Percentiles rank a stretch among this genome's conserved stretches.
Conservation (phyloP, 2,888 invertebrate species). For the Drosophila ezoana region DNA sequence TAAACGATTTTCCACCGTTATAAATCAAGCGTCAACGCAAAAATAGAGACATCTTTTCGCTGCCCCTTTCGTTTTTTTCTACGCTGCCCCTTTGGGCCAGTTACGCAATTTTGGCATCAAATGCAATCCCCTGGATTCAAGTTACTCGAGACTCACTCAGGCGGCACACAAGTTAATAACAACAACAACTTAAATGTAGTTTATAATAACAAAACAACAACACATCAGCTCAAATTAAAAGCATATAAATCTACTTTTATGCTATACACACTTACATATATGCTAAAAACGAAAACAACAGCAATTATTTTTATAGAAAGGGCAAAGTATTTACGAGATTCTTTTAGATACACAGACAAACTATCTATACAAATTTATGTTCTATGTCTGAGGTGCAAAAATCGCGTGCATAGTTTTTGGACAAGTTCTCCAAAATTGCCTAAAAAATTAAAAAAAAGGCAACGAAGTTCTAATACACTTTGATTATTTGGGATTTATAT, state of each 20-base stretch:
- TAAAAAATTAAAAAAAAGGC: not conserved
- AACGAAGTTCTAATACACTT: slow-evolving; percentile 25
- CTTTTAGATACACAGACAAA: slow-evolving; percentile 19
- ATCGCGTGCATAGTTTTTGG: slow-evolving; percentile 17
- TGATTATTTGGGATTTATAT: not conserved
- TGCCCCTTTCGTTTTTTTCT: slow-evolving; percentile 5
- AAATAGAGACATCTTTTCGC: slow-evolving; percentile 58
- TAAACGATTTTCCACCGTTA: slow-evolving; percentile 74
- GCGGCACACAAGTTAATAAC: slow-evolving; percentile 55
- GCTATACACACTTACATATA: slow-evolving; percentile 4
- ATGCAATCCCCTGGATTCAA: slow-evolving; percentile 47
- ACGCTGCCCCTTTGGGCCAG: slow-evolving; percentile 3
- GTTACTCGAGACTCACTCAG: slow-evolving; percentile 45
- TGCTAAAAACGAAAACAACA: slow-evolving; percentile 19
- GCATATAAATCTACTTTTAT: slow-evolving; percentile 44
- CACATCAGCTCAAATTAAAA: slow-evolving; percentile 47
- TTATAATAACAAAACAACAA: slow-evolving; percentile 16
- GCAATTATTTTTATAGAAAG: slow-evolving; percentile 13
- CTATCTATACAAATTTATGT: slow-evolving; percentile 26
- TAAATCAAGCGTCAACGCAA: slow-evolving; percentile 74
- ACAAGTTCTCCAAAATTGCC: slow-evolving; percentile 15
- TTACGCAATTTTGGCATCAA: slow-evolving; percentile 62
- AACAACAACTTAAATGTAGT: slow-evolving; percentile 29
- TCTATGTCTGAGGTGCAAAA: slow-evolving; percentile 39
- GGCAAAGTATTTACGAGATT: slow-evolving; percentile 15